Conservation (phyloP, 2,797 vertebrate genomes). For the Hoplostethus atlanticus region DNA sequence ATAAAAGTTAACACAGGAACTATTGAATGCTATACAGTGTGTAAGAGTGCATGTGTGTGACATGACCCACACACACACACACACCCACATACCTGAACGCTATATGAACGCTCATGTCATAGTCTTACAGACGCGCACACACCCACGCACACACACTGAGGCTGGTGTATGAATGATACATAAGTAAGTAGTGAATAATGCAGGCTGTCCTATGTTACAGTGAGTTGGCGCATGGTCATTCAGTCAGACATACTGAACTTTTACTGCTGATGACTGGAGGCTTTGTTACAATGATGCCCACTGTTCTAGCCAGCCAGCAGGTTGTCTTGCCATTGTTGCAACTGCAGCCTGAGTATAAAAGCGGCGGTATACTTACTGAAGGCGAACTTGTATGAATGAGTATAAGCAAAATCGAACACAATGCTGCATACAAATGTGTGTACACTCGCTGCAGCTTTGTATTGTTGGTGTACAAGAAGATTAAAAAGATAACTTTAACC, state of each 20-base stretch:
- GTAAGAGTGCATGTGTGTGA: constrained; percentile 17
- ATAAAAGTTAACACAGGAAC: no score
- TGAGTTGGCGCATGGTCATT: constrained; percentile 20
- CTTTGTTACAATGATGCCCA: constrained; percentile 40
- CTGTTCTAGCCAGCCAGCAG: constrained; percentile 40
- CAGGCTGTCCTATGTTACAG: constrained; percentile 57
- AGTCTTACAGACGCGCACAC: constrained; percentile 14
- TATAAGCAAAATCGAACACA: not conserved
- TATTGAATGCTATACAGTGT: constrained; percentile 10
- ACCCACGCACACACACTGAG: constrained; percentile 31
- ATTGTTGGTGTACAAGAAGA: not conserved
- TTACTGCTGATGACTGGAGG: constrained; percentile 49
- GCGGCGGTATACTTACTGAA: constrained; percentile 30
- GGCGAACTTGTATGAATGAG: not conserved
- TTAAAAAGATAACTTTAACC: not conserved
- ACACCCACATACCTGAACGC: not conserved
- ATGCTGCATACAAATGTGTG: constrained; percentile 6
- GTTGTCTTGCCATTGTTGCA: constrained; percentile 26
- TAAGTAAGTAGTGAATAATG: constrained; percentile 72
- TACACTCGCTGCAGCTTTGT: not conserved
- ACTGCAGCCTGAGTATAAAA: constrained; percentile 12
- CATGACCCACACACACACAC: constrained; percentile 6
- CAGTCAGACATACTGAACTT: constrained; percentile 63
- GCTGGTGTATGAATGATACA: constrained; percentile 71
- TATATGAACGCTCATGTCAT: not conserved